Conservation (phyloP, 2,113 vertebrate genomes). For the Erythrocercus mccallii region DNA sequence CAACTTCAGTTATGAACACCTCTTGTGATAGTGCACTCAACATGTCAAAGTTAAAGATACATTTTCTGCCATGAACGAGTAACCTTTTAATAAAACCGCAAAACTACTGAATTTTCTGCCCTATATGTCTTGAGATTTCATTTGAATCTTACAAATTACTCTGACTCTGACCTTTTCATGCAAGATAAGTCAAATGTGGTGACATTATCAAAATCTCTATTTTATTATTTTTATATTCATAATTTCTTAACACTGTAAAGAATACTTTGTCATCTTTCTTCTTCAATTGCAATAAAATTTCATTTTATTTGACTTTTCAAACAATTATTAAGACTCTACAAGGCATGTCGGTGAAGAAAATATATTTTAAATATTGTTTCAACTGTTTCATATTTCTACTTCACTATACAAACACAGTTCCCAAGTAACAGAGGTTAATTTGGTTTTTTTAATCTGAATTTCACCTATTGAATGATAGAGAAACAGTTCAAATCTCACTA, state of each 20-base stretch:
- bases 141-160: conserved; percentile 46
- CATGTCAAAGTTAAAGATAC: background rate
- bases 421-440: background rate
- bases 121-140: conserved; percentile 18
- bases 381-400: background rate
- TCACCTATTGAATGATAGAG: background rate
- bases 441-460: background rate
- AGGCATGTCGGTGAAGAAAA: background rate
- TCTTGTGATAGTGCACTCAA: background rate
- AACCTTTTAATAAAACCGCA: conserved; percentile 37
- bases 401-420: background rate
- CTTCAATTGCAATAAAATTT: conserved; percentile 10
- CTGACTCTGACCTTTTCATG: conserved; percentile 58
- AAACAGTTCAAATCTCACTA: background rate
- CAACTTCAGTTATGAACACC: background rate
- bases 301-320: conserved; percentile 3
- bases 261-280: background rate
- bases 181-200: conserved; percentile 49
- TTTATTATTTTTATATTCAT: conserved; percentile 62
- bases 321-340: background rate
- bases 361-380: background rate
- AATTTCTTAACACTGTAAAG: background rate
- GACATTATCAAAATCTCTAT: conserved; percentile 47
- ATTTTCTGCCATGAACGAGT: background rate
- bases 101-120: conserved; percentile 21